phyloP scores from a whole-genome alignment of 37 sponge, comb jelly and placozoan genomes.

The Eunapius fragilis region DNA sequence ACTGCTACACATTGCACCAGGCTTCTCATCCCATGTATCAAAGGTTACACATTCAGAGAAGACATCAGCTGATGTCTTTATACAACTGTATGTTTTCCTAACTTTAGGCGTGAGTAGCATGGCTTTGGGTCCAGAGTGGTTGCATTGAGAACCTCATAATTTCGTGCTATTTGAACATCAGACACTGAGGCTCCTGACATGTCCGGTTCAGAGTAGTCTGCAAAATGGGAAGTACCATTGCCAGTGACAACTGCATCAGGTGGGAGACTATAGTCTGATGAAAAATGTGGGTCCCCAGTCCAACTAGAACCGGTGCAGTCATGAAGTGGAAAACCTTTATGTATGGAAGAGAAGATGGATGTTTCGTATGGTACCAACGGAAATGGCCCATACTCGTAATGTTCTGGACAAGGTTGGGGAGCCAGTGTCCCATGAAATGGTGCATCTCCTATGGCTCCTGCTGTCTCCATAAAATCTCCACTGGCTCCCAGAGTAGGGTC shows the following conservation, averaged over 20 bases:
- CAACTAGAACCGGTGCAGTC: background rate
- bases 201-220: background rate
- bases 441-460: background rate
- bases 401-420: background rate
- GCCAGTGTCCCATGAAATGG: background rate
- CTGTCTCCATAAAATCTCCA: background rate
- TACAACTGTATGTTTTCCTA: background rate
- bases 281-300: background rate
- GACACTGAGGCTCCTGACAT: background rate
- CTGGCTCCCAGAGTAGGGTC: background rate
- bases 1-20: too few species aligned
- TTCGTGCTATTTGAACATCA: background rate
- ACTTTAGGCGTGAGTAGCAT: background rate
- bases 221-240: background rate
- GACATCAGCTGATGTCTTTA: background rate
- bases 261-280: background rate
- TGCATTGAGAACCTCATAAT: background rate
- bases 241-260: background rate
- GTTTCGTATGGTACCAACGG: background rate
- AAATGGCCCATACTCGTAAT: background rate
- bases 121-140: background rate
- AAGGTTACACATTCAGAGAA: background rate
- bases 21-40: background rate
- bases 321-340: too few species aligned
- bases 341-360: background rate